phyloP scores from a whole-genome alignment of 2,113 vertebrate genomes.

The Podarcis cretensis region DNA sequence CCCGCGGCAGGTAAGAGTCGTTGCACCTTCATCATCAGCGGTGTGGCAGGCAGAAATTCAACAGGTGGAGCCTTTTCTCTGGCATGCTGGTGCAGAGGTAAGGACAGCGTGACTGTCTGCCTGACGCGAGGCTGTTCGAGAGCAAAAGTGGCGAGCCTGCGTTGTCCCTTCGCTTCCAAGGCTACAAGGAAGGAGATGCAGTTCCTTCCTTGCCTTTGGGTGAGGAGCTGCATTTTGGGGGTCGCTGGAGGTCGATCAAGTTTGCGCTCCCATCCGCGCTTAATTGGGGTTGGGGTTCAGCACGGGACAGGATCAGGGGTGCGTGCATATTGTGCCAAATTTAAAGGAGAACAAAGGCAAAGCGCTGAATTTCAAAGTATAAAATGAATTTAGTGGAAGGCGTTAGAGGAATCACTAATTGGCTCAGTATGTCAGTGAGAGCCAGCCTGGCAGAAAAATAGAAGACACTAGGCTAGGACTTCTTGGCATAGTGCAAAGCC shows the following conservation, averaged over 20 bases:
- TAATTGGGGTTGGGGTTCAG: neutral
- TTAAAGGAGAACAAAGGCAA: neutral
- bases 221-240: neutral
- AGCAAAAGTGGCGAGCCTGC: neutral
- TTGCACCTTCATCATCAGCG: too few species aligned
- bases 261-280: neutral
- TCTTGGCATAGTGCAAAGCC: too few species aligned
- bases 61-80: neutral
- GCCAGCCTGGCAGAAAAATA: too few species aligned
- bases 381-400: neutral
- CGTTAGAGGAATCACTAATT: neutral
- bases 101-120: neutral
- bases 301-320: neutral
- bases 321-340: neutral
- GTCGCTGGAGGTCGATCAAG: neutral
- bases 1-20: neutral
- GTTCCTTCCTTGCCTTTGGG: neutral
- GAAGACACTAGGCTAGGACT: too few species aligned
- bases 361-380: neutral
- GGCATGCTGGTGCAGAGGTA: neutral
- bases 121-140: neutral
- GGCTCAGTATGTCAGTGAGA: too few species aligned
- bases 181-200: neutral
- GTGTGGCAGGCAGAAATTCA: neutral
- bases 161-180: neutral